Evolutionary conservation across 2,888 invertebrate genomes (phyloP).

Genomic region (Dicycla oo): DNA sequence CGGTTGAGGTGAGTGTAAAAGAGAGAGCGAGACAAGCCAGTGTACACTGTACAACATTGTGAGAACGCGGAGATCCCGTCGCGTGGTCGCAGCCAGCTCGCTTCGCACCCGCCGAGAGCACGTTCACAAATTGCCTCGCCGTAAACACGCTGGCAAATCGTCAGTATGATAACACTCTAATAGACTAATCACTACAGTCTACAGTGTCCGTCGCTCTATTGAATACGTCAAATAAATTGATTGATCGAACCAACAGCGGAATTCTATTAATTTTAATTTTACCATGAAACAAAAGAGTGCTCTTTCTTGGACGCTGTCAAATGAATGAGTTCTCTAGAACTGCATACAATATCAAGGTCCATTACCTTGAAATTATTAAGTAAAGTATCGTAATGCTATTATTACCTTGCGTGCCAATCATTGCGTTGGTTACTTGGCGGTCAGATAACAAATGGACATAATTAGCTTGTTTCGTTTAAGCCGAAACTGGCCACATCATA

Average conservation of each 20-base stretch:
- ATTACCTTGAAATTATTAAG: constrained; percentile 36
- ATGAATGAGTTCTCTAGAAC: constrained; percentile 37
- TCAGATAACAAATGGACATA: constrained; percentile 28
- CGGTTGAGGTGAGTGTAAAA: neutral
- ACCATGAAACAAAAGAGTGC: neutral
- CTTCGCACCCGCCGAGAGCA: neutral
- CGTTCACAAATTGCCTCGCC: neutral
- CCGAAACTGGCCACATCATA: too few species aligned
- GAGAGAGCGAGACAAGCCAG: neutral
- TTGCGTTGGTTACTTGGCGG: constrained; percentile 23
- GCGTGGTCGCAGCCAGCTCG: neutral
- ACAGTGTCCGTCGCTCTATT: constrained; percentile 8
- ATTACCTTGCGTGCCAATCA: constrained; percentile 32
- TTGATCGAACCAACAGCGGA: constrained; percentile 32
- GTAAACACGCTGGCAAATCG: neutral
- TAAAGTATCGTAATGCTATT: constrained; percentile 23
- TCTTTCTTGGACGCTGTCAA: constrained; percentile 22
- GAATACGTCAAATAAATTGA: constrained; percentile 54
- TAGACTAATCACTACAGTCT: neutral
- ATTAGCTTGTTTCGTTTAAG: too few species aligned
- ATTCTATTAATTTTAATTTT: constrained; percentile 4
- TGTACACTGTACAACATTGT: neutral
- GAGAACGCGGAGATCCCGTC: neutral
- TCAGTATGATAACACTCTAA: neutral
- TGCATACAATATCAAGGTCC: constrained; percentile 39